These are phyloP conservation scores for Apamea sordens DNA, from an alignment of 2,888 invertebrate genomes.

Conservation along the genomic window DNA sequence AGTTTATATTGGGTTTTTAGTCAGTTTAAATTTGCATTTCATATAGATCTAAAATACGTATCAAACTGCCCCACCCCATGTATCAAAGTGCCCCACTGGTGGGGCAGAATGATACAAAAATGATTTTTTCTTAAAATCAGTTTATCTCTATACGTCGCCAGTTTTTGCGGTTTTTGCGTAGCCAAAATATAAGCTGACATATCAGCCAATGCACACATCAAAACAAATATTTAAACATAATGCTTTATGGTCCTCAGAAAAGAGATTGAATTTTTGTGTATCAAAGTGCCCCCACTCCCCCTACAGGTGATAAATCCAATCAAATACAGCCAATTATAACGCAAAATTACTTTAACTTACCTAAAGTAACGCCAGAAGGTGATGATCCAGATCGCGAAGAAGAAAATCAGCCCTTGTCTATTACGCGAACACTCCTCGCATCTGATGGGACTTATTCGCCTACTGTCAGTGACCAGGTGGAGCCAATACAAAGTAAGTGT, in stretches of 20 bases:
- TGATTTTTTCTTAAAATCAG: background rate
- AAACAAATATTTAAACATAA: background rate
- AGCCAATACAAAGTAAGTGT: too few species aligned
- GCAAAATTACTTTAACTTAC: too few species aligned
- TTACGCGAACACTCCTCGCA: too few species aligned
- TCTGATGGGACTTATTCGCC: too few species aligned
- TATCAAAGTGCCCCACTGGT: conserved; percentile 59
- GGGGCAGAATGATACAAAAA: conserved; percentile 48
- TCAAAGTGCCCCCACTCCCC: background rate
- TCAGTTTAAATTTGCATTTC: conserved; percentile 27
- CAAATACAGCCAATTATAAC: too few species aligned
- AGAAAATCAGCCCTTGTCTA: too few species aligned
- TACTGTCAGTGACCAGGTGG: too few species aligned
- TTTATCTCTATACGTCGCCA: background rate
- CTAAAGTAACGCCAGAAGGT: too few species aligned
- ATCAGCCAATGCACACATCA: background rate
- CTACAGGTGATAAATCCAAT: too few species aligned
- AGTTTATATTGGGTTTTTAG: background rate
- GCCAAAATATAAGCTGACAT: background rate
- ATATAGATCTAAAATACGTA: conserved; percentile 59
- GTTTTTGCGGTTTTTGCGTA: background rate
- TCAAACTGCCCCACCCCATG: conserved; percentile 55
- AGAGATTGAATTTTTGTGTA: background rate
- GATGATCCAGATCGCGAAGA: too few species aligned
- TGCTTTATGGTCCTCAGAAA: background rate